Evolutionary conservation across 1,140 invertebrate genomes (phyloP), one percentile per base, ranked within the genome.

Genomic region (Dolichoris vasculosae): DNA sequence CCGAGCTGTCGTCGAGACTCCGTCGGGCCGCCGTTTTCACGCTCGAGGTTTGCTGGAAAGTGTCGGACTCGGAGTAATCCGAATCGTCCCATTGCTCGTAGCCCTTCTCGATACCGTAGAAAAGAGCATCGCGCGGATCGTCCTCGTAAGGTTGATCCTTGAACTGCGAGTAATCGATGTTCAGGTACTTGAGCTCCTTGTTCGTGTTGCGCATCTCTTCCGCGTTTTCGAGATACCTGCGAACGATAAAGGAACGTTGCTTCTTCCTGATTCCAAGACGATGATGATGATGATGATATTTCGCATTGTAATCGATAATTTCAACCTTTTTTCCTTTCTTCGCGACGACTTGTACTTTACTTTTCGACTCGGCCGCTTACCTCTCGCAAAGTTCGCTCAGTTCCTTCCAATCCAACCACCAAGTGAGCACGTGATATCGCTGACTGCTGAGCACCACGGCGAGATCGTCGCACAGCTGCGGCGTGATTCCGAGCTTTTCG

Each of bases 121-220:
- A 92, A 9, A 90, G 88, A 40, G 92, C 93, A 30, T 93, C 94
- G 82, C 89, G 94, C 1, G 88, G 90, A 64, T 94, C 93, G 35
- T 93, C 92, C 0, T 93, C 93, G 35, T 92, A 93, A 6, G 95
- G 94, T 89, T 94, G 94, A 89, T 94, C 93, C 86, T 94, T 94
- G 87, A 95, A 96, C 87, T 95, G 94, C 48, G 94, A 94, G 87
- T 96, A 95, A 90, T 96, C 95, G 78, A 96, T 95, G 83, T 96
- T 95, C 0, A 96, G 89, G 89, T 94, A 95, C 88, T 95, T 95
- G 8, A 96, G 89, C 85, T 95, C 95, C 59, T 95, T 95, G 76
- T 94, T 94, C 26, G 93, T 93, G 86, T 94, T 95, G 35, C 95
- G 93, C 88, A 95, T 94, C 43, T 94, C 93, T 80, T 95, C 94